Base-by-base conservation (phyloP, 2,113 vertebrate genomes). In the Poeciliopsis prolifica region DNA sequence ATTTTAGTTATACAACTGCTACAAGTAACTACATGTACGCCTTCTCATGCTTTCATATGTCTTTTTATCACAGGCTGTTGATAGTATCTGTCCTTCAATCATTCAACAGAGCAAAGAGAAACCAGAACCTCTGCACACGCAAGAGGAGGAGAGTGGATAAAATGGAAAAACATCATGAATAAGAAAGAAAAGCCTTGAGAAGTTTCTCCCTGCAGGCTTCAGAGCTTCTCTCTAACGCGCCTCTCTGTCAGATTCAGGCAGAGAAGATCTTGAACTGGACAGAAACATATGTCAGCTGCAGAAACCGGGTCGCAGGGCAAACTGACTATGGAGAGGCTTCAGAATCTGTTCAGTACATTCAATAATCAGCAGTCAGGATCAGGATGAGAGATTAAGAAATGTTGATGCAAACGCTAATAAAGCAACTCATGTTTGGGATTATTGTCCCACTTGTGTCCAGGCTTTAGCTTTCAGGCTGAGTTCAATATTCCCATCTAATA, bases 181-280 rank as follows among this genome's bases (percentile, higher is more conserved):
- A 28, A 64, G 64, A 58, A 51, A 74, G 72, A 44, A 69, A 60
- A 15, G 72, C 69, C 76, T 86, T 79, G 77, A 91, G 67, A 58
- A 61, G 68, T 69, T 24, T 75, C 82, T 77, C 51, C 68, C 70
- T 72, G 72, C 44, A 33, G 65, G 54, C 35, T 75, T 73, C 35
- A 15, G 40, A 42, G 40, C 14, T 42, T 42, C 78, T 83, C 66
- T 78, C 67, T 1, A 0, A 61, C 65, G 51, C 71, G 51, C 68
- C 69, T 61, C 72, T 33, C 0, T 31, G 54, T 78, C 73, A 35
- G 5, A 5, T 62, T 69, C 33, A 1, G 14, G 19, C 28, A 24
- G 22, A 74, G 78, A 75, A 76, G 82, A 78, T 83, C 85, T 84
- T 82, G 84, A 73, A 70, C 61, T 24, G 70, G 78, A 77, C 70